A percentile compares a stretch with the other conserved stretches of the same genome.
Evolutionary conservation across 2,797 vertebrate species (phyloP).

Genomic region (Micrastur ruficollis): DNA sequence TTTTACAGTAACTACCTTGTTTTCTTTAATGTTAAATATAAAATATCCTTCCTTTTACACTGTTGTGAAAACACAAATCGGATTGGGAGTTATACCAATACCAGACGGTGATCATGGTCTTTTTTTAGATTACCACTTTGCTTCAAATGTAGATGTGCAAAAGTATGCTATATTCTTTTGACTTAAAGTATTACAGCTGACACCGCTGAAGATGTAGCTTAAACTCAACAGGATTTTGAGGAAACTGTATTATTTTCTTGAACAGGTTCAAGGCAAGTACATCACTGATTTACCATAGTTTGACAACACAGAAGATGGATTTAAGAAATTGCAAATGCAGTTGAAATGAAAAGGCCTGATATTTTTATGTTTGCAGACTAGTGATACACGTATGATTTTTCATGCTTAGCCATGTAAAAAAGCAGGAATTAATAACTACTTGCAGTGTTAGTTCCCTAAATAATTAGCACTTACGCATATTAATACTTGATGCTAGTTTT

Average conservation of each 20-base stretch:
- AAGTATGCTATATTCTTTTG: not conserved
- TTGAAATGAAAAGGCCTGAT: not conserved
- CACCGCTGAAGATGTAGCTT: not conserved
- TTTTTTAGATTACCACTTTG: not conserved
- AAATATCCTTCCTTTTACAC: not conserved
- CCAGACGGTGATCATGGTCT: not conserved
- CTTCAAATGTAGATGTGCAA: not conserved
- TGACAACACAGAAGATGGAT: not conserved
- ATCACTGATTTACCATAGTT: not conserved
- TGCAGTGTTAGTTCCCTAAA: not conserved
- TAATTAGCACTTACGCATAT: not conserved
- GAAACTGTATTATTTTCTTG: not conserved
- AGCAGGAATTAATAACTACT: not conserved
- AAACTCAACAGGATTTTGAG: not conserved
- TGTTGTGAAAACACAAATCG: not conserved
- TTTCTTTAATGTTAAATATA: not conserved
- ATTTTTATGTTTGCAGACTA: not conserved
- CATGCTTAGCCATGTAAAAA: not conserved
- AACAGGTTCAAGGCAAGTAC: not conserved
- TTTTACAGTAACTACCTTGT: not conserved
- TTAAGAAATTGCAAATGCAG: not conserved
- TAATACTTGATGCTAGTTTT: not conserved
- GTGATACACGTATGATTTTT: not conserved
- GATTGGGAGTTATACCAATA: not conserved
- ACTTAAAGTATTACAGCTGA: not conserved